Base-by-base conservation (phyloP, 2,113 vertebrate genomes). In the Neomonachus schauinslandi region DNA sequence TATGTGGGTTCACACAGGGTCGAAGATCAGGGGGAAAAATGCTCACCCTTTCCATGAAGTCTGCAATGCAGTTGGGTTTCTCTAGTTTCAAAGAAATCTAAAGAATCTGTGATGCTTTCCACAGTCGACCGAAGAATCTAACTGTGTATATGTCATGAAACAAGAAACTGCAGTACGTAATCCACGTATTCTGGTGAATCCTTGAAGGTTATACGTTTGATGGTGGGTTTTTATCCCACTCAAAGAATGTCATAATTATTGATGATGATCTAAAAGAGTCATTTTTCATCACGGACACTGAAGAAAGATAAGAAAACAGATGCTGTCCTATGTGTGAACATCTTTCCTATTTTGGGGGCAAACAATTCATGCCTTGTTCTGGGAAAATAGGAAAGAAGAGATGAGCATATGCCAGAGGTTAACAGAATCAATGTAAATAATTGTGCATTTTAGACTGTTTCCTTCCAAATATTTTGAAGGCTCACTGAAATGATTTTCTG, bases 321-420 rank as follows among this genome's bases (percentile, higher is more conserved):
- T 21, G 69, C 12, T 91, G 39, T 22, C 83, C 93, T 7, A 74
- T 88, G 91, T 57, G 93, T 80, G n/a, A 80, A 61, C 51, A 71
- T 79, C 79, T 95, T 33, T 49, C 19, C 33, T 4, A 72, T n/a
- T 83, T 97, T 80, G 31, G 31, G 31, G 63, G 65, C 74, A 97
- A 94, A 46, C 33, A 63, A 71, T 83, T 97, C 92, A 85, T 82
- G 18, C 67, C 39, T 74, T 42, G 28, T 81, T 69, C 26, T 22
- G 39, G 15, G 59, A 96, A 98, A 97, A 91, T 13, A 67, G 80
- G 85, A 87, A 94, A 83, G 81, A 69, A 92, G 96, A 98, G 69
- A 79, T 95, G 55, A 96, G 92, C 42, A 28, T 33, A 67, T 65
- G 65, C 5, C 92, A 84, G 72, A 98, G 63, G 94, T 79, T 57